These are phyloP conservation scores for Ariopsis seemanni DNA, from an alignment of 2,113 vertebrate genomes.

Conservation along the genomic window DNA sequence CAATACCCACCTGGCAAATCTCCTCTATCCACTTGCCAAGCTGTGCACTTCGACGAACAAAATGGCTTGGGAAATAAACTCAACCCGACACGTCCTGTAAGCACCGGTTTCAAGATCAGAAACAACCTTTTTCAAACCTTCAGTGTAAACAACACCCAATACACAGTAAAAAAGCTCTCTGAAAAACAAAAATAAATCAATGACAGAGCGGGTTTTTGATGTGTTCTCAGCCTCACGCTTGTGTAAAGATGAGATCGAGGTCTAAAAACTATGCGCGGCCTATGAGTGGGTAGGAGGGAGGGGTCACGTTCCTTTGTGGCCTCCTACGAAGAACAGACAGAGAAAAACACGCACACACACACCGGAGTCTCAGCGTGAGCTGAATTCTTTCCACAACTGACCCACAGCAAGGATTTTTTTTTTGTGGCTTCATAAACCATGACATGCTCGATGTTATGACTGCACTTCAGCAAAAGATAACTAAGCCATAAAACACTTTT, in stretches of 20 bases:
- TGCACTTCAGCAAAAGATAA: not conserved
- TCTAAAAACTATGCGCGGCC: not conserved
- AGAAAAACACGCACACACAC: not conserved
- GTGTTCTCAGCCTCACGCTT: not conserved
- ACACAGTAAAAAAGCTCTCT: not conserved
- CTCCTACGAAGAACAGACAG: constrained; percentile 8
- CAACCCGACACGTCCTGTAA: not conserved
- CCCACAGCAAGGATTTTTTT: not conserved
- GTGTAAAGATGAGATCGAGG: not conserved
- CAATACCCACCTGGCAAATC: constrained; percentile 8
- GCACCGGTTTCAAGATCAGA: constrained; percentile 4
- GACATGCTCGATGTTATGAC: not conserved
- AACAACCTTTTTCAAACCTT: not conserved
- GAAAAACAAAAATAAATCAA: not conserved
- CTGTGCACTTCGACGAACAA: not conserved
- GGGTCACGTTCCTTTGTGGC: not conserved
- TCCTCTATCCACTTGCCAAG: constrained; percentile 3
- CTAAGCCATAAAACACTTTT: not conserved
- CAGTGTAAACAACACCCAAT: not conserved
- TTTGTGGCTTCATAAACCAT: not conserved
- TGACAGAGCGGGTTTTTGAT: too few species aligned
- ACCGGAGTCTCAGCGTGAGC: not conserved
- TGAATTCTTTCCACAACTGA: constrained; percentile 7
- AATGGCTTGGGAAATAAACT: constrained; percentile 8
- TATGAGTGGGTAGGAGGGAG: not conserved